phyloP scores from a whole-genome alignment of 2,888 invertebrate species.

The Dorcus parallelipipedus region DNA sequence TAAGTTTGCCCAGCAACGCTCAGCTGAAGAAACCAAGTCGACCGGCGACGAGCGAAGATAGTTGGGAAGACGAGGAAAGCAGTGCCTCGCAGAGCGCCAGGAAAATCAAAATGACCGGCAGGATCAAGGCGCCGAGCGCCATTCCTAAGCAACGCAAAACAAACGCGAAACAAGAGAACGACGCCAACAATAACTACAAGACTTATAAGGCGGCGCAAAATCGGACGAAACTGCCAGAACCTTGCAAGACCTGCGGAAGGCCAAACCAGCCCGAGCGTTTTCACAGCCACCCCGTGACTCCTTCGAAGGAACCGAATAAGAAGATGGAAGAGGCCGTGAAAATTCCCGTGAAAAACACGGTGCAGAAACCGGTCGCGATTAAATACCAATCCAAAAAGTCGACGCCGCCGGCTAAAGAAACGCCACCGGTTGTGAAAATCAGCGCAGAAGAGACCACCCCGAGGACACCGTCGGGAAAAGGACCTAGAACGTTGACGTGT shows the following conservation, averaged over 20 bases:
- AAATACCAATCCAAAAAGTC: constrained; percentile 35
- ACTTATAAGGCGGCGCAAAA: constrained; percentile 21
- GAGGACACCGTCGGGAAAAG: constrained; percentile 8
- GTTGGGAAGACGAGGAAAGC: constrained; percentile 38
- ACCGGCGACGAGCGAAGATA: constrained; percentile 33
- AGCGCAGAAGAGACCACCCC: background rate
- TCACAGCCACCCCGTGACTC: constrained; percentile 54
- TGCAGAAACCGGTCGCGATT: constrained; percentile 54
- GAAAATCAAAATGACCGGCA: constrained; percentile 13
- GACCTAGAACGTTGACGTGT: constrained; percentile 51
- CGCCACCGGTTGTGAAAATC: background rate
- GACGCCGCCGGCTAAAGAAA: background rate
- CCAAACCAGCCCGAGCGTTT: constrained; percentile 66
- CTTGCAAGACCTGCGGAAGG: constrained; percentile 65
- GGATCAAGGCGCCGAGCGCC: constrained; percentile 4
- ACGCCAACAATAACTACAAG: constrained; percentile 22
- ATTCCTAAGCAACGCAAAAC: constrained; percentile 5
- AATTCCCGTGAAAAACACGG: constrained; percentile 46
- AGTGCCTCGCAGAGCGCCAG: constrained; percentile 24
- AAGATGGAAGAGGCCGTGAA: constrained; percentile 27
- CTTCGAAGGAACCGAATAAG: constrained; percentile 27
- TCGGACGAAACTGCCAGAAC: constrained; percentile 48
- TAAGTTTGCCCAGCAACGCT: constrained; percentile 18
- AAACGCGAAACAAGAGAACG: constrained; percentile 5
- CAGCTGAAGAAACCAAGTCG: constrained; percentile 13